Conservation (phyloP, 2,113 vertebrate species). For the Hepsetus odoe region DNA sequence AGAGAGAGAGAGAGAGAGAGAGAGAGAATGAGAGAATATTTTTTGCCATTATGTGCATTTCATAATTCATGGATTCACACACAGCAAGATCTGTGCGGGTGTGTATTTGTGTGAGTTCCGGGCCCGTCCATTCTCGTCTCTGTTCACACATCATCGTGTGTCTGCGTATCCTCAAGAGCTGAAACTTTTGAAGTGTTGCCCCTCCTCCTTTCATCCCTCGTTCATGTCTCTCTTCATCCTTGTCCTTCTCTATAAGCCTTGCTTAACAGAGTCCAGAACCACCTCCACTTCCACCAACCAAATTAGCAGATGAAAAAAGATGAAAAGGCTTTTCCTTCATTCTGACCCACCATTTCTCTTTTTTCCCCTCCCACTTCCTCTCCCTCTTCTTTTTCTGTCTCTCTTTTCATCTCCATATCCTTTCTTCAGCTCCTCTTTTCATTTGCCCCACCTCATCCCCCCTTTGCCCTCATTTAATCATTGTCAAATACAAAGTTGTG, state of each 20-base stretch:
- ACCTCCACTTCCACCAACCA: conserved; percentile 6
- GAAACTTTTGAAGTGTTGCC: conserved; percentile 20
- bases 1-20: not conserved
- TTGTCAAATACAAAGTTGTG: not conserved
- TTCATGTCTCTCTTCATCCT: conserved; percentile 25
- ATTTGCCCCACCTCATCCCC: not conserved
- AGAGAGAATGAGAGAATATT: not conserved
- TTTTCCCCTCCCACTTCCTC: not conserved
- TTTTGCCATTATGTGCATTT: not conserved
- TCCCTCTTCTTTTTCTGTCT: not conserved
- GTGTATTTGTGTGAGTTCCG: not conserved
- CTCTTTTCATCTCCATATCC: not conserved
- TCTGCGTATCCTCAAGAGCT: conserved; percentile 24
- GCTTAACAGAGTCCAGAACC: conserved; percentile 38
- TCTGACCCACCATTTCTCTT: not conserved
- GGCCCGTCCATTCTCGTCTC: conserved; percentile 4
- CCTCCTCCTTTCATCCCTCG: conserved; percentile 18
- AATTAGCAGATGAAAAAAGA: conserved; percentile 25
- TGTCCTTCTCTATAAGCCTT: conserved; percentile 14
- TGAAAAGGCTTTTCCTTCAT: conserved; percentile 25
- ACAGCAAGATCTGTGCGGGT: not conserved
- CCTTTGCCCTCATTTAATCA: not conserved
- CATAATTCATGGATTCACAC: conserved; percentile 12
- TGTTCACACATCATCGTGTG: conserved; percentile 16
- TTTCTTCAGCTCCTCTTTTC: conserved; percentile 9